Conservation (phyloP, 2,888 invertebrate genomes). For the Tetanocera ferruginea region DNA sequence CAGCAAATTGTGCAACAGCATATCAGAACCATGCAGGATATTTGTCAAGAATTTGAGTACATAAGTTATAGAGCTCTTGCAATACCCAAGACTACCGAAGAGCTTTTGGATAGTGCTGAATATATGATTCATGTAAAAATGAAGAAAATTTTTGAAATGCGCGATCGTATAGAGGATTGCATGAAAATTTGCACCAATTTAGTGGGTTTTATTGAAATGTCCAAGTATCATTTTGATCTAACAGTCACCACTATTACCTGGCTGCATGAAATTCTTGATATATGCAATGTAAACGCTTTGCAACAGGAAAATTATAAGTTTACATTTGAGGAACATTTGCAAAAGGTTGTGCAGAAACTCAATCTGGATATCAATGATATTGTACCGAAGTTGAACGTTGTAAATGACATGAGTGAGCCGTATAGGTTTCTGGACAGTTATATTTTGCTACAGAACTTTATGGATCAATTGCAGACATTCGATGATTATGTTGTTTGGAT, state of each 20-base stretch:
- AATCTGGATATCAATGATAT: constrained; percentile 80
- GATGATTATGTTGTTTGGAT: constrained; percentile 87
- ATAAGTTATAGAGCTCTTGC: constrained; percentile 79
- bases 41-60: constrained; percentile 80
- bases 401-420: constrained; percentile 88
- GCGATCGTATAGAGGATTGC: constrained; percentile 78
- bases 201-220: constrained; percentile 82
- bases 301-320: constrained; percentile 84
- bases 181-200: constrained; percentile 76
- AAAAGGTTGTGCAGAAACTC: constrained; percentile 78
- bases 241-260: constrained; percentile 88
- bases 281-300: constrained; percentile 84
- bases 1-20: constrained; percentile 76
- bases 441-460: constrained; percentile 81
- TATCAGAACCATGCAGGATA: constrained; percentile 76
- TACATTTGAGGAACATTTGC: constrained; percentile 86
- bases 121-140: constrained; percentile 86
- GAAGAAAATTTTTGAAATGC: constrained; percentile 77
- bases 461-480: constrained; percentile 81
- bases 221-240: constrained; percentile 80
- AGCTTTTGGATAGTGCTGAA: constrained; percentile 83
- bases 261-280: constrained; percentile 83
- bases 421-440: constrained; percentile 84
- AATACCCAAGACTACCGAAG: constrained; percentile 83
- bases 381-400: constrained; percentile 80